Evolutionary conservation across 2,113 vertebrate species (phyloP).

Genomic region (Zosterops japonicus): DNA sequence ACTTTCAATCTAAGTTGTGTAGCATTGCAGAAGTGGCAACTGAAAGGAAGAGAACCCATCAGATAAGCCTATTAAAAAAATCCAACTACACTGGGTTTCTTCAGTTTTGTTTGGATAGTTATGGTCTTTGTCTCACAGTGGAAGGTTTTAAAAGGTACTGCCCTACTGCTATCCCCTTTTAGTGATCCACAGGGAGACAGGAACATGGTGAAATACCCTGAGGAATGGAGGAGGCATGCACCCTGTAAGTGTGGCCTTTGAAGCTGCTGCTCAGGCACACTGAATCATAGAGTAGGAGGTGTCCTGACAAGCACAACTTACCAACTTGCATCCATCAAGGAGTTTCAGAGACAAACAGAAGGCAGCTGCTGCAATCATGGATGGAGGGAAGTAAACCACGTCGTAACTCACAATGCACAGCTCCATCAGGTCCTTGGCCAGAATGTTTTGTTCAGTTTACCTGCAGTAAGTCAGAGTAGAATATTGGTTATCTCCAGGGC

Average conservation of each 20-base stretch:
- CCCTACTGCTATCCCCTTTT: neutral
- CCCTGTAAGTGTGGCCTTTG: neutral
- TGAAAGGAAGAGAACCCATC: slow-evolving; percentile 7
- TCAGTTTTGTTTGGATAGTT: neutral
- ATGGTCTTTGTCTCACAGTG: neutral
- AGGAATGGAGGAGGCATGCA: neutral
- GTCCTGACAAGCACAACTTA: slow-evolving; percentile 53
- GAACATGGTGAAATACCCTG: neutral
- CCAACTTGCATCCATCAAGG: slow-evolving; percentile 78
- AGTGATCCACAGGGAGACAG: neutral
- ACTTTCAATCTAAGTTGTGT: slow-evolving; percentile 76
- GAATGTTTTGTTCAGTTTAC: slow-evolving; percentile 77
- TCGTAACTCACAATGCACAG: slow-evolving; percentile 87
- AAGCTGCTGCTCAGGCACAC: neutral
- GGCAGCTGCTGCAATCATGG: slow-evolving; percentile 80
- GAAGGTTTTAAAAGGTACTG: neutral
- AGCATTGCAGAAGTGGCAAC: slow-evolving; percentile 74
- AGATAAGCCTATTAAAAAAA: neutral
- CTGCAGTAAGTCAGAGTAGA: slow-evolving; percentile 61
- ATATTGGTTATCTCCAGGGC: neutral
- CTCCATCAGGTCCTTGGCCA: slow-evolving; percentile 88
- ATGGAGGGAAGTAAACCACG: slow-evolving; percentile 84
- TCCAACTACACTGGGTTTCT: neutral
- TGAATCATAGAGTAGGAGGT: too few relatives aligned
- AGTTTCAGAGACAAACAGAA: slow-evolving; percentile 83